phyloP scores from a whole-genome alignment of 2,113 vertebrate species.

The Willisornis vidua region DNA sequence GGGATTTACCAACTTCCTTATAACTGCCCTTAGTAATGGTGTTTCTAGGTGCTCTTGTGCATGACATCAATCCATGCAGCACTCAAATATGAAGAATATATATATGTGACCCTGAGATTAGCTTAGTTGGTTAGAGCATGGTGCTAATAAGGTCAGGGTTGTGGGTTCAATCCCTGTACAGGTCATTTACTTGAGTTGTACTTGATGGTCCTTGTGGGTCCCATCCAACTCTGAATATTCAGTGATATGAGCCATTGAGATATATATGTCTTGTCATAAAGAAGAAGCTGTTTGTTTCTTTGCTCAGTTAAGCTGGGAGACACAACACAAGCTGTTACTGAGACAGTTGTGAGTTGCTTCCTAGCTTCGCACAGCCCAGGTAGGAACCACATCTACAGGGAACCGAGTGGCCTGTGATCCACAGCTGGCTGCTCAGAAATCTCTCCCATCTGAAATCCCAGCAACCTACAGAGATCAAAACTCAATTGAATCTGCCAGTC shows the following conservation, averaged over 20 bases:
- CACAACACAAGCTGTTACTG: background rate
- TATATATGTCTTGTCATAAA: background rate
- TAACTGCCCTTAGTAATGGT: background rate
- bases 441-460: background rate
- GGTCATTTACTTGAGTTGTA: background rate
- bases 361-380: background rate
- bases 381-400: background rate
- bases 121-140: background rate
- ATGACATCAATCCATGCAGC: background rate
- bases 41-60: background rate
- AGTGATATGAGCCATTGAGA: background rate
- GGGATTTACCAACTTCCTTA: background rate
- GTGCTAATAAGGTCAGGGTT: background rate
- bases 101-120: background rate
- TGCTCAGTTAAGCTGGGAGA: background rate
- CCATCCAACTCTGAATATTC: background rate
- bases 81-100: background rate
- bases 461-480: background rate
- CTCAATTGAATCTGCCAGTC: background rate
- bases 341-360: background rate
- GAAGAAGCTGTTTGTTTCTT: background rate
- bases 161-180: background rate
- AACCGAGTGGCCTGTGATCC: background rate
- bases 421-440: fast-evolving
- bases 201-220: background rate